Evolutionary conservation across 2,888 invertebrate species (phyloP), one percentile per base, ranked within the genome.

Genomic region (Nebria brevicollis): DNA sequence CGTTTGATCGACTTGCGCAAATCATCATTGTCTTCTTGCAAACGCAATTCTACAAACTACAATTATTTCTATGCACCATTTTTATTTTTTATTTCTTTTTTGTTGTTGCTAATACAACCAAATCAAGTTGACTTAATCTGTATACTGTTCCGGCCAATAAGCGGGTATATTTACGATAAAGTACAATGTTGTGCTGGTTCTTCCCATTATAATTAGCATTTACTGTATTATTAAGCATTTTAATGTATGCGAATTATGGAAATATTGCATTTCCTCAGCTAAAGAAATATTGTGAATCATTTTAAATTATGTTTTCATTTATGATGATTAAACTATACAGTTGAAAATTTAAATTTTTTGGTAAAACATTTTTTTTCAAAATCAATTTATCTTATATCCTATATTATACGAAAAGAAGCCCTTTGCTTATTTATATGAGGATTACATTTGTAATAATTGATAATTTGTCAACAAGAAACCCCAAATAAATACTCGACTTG

Each of bases 401-500:
- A 34, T 5, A 34, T 34, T 0, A 34, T 2, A 4, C 34, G 34
- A 34, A 34, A 34, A 34, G 1, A 34, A 34, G 34, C 34, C 2
- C 34, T 0, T 34, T 34, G 0, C 2, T 34, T 5, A 34, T 2
- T 34, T 34, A 34, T 34, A 34, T 2, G 5, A 34, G 4, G 34
- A 34, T 0, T 34, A 34, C 34, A 34, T 2, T 34, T 34, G 34
- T 34, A 34, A 20, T 20, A 20, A 34, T 34, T 34, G 70, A 25
- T 34, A 70, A 70, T 70, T 70, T 70, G 70, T 70, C 70, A 26
- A 20, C 73, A 73, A 72, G 64, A 26, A 65, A 66, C 66, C 42
- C 65, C 64, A 41, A 65, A 66, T 72, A 65, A 78, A 78, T 72
- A 78, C 78, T 78, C 34, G 65, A 73, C 73, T 68, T 64, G 20